phyloP scores from a whole-genome alignment of 2,797 vertebrate genomes.

The Tolypeutes matacus region DNA sequence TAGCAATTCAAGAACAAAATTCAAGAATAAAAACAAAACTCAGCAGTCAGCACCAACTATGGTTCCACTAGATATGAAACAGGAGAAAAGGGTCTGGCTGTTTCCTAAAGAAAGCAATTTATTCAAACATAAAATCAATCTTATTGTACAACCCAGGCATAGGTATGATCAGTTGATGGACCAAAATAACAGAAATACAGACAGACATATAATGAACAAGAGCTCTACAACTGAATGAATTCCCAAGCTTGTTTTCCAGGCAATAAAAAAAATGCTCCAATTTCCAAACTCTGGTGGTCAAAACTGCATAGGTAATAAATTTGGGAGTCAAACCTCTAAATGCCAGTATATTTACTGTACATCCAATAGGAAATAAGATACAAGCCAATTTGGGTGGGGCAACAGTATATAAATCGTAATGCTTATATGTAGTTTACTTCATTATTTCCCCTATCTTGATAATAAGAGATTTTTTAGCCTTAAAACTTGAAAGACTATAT shows the following conservation, averaged over 20 bases:
- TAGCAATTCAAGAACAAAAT: not conserved
- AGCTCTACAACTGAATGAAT: not conserved
- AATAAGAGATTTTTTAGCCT: slow-evolving; percentile 8
- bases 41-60: not conserved
- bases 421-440: not conserved
- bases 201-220: not conserved
- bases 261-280: slow-evolving; percentile 1
- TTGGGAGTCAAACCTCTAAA: slow-evolving; percentile 53
- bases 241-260: not conserved
- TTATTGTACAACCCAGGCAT: not conserved
- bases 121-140: not conserved
- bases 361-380: slow-evolving; percentile 11
- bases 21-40: not conserved
- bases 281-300: not conserved
- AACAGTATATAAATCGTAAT: not conserved
- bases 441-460: slow-evolving; percentile 2
- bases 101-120: slow-evolving; percentile 6
- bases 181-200: slow-evolving; percentile 10
- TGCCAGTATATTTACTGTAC: not conserved
- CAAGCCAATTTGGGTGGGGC: not conserved
- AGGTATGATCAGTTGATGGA: not conserved
- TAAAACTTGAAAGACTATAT: slow-evolving; percentile 52
- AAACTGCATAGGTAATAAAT: not conserved
- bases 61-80: not conserved
- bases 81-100: not conserved